Percentiles rank a stretch among this genome's conserved stretches.
Conservation (phyloP, 2,888 invertebrate genomes). For the Chaetogeoica ovagalla region DNA sequence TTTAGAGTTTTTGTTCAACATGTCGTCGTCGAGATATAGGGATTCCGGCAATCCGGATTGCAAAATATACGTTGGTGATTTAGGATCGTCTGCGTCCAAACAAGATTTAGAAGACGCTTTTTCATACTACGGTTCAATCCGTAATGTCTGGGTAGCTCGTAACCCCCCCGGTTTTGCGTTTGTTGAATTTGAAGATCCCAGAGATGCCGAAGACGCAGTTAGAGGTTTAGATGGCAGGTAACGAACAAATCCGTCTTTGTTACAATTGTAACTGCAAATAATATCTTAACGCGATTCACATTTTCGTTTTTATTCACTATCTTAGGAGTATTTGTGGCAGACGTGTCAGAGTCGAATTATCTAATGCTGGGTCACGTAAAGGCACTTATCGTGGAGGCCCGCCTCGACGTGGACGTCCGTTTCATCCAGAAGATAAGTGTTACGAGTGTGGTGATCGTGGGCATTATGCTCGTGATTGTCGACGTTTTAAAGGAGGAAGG, state of each 20-base stretch:
- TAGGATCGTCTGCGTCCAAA: conserved; percentile 74
- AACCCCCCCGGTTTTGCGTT: conserved; percentile 95
- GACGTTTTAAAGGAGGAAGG: conserved; percentile 67
- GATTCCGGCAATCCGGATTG: conserved; percentile 69
- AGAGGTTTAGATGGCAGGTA: conserved; percentile 65
- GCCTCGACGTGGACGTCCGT: conserved; percentile 67
- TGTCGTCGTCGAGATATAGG: conserved; percentile 72
- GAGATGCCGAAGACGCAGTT: conserved; percentile 91
- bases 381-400: conserved; percentile 53
- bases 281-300: neutral
- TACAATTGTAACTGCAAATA: neutral
- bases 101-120: conserved; percentile 92
- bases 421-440: conserved; percentile 88
- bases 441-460: conserved; percentile 93
- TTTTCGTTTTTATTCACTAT: neutral
- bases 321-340: conserved; percentile 80
- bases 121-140: conserved; percentile 85
- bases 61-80: conserved; percentile 94
- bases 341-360: conserved; percentile 87
- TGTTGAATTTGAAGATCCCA: conserved; percentile 88
- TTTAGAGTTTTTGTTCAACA: conserved; percentile 26
- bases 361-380: conserved; percentile 68
- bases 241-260: conserved; percentile 51
- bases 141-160: conserved; percentile 97
- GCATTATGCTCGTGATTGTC: conserved; percentile 90